phyloP scores from a whole-genome alignment of 2,797 vertebrate genomes.

The Gadopsis marmoratus region DNA sequence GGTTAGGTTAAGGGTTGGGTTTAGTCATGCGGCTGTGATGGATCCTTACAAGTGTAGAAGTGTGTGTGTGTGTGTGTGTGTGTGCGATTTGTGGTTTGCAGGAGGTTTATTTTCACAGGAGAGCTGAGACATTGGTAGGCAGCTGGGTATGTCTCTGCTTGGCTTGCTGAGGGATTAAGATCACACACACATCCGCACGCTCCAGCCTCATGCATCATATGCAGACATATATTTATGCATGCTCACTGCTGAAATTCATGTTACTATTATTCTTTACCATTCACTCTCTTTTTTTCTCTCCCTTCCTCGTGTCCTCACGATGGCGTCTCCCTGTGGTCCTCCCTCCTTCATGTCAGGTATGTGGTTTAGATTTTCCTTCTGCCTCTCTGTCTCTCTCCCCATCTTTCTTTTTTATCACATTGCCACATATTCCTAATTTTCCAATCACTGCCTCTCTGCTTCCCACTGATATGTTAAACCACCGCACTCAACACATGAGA shows the following conservation, averaged over 20 bases:
- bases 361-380: slow-evolving; percentile 48
- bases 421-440: slow-evolving; percentile 45
- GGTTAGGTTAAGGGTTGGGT: slow-evolving; percentile 28
- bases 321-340: slow-evolving; percentile 28
- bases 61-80: slow-evolving; percentile 30
- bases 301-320: slow-evolving; percentile 36
- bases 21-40: slow-evolving; percentile 38
- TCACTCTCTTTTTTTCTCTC: slow-evolving; percentile 34
- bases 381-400: background rate
- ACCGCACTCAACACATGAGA: slow-evolving; percentile 38
- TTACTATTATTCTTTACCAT: slow-evolving; percentile 37
- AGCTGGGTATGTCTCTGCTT: slow-evolving; percentile 53
- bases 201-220: slow-evolving; percentile 32
- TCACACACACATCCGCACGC: slow-evolving; percentile 27
- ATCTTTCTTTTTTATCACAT: slow-evolving; percentile 19
- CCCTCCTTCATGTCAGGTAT: slow-evolving; percentile 69
- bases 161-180: slow-evolving; percentile 8
- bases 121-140: slow-evolving; percentile 49
- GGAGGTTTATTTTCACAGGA: slow-evolving; percentile 60
- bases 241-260: slow-evolving; percentile 28
- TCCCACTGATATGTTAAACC: slow-evolving; percentile 48
- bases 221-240: slow-evolving; percentile 25
- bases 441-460: slow-evolving; percentile 35
- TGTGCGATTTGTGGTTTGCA: slow-evolving; percentile 47
- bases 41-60: slow-evolving; percentile 12